A percentile compares a stretch with the other conserved stretches of the same genome.
Conservation (phyloP, 2,113 vertebrate genomes). For the Rafetus swinhoei region DNA sequence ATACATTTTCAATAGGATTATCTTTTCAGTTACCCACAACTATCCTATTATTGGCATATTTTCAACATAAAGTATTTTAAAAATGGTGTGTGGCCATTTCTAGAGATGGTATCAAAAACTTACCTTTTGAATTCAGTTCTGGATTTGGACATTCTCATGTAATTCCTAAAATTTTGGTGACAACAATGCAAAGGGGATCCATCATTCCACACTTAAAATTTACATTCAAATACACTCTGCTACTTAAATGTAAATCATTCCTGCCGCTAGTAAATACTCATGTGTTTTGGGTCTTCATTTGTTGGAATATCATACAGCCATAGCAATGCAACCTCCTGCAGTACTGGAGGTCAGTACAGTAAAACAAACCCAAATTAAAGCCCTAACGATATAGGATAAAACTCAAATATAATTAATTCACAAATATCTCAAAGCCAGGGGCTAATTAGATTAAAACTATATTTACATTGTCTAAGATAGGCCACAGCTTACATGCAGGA, state of each 20-base stretch:
- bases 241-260: background rate
- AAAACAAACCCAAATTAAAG: background rate
- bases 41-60: background rate
- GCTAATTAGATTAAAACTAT: background rate
- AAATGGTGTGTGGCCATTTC: background rate
- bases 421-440: background rate
- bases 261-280: background rate
- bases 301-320: background rate
- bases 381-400: background rate
- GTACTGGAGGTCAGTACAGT: background rate
- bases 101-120: background rate
- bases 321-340: background rate
- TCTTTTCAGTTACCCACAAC: background rate
- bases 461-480: fast-evolving
- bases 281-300: background rate
- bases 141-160: background rate
- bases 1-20: background rate
- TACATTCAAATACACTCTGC: background rate
- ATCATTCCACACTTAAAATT: background rate
- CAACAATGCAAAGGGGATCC: background rate
- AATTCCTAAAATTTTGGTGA: background rate
- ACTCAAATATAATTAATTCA: background rate
- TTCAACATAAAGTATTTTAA: background rate
- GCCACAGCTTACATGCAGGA: background rate
- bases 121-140: background rate